Evolutionary conservation across 2,797 vertebrate genomes (phyloP), one percentile per base, ranked within the genome.

Genomic region (Cyprinella venusta): DNA sequence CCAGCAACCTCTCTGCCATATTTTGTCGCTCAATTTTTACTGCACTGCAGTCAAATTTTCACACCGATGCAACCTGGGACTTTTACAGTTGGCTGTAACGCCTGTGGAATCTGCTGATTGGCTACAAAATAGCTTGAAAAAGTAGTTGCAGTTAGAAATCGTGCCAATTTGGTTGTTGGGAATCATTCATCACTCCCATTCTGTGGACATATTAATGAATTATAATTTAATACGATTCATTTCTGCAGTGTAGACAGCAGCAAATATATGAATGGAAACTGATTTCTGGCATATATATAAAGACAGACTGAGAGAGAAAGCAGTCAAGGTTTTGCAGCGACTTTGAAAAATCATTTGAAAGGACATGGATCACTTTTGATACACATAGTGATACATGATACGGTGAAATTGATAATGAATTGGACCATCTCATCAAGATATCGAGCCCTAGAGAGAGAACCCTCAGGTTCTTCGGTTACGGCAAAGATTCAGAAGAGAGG

Each of bases 21-120:
- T 69, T 45, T 79, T 40, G 13, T 30, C 13, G 15, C 70, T 76
- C 50, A 80, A 64, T 61, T 76, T 63, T 38, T 59, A 70, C 79
- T 84, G 69, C 81, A 78, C 81, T 83, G 82, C 78, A 76, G 80
- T 86, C 81, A 80, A 26, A 72, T 36, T 65, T 56, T 65, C 61
- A 45, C 71, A 76, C 81, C 48, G 24, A 82, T 76, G 72, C 63
- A 68, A 50, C 38, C 26, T 83, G 81, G 65, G 78, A 36, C 52
- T 83, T 67, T 78, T 65, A 78, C 75, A 78, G 75, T 70, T 83
- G 81, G 81, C 81, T 77, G 19, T 61, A 70, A 42, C 0, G 15
- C 70, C 19, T 70, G 24, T 71, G 24, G 38, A 24, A 80, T 61
- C 36, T 52, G 74, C 59, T 52, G 79, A 81, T 42, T 26, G 33